Conservation (phyloP, 2,888 invertebrate genomes). For the Schrankia costaestrigalis region DNA sequence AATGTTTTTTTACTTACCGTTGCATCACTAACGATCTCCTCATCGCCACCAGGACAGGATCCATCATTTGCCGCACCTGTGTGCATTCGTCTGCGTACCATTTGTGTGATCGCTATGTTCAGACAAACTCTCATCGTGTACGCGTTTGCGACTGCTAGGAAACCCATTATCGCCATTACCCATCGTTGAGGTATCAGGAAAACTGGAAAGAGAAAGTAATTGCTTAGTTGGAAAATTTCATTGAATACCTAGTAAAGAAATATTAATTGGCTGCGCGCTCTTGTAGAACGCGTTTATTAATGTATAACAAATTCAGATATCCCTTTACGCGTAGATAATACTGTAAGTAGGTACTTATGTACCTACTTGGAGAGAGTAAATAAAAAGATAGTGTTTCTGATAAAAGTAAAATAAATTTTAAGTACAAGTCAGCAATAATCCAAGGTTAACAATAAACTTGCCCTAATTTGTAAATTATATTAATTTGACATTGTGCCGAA, state of each 20-base stretch:
- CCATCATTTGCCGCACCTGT: conserved; percentile 49
- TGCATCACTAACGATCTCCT: conserved; percentile 40
- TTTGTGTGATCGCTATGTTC: conserved; percentile 86
- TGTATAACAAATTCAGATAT: no score
- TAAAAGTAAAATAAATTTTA: no score
- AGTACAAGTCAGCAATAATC: no score
- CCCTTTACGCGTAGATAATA: no score
- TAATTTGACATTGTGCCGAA: no score
- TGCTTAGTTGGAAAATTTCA: not conserved
- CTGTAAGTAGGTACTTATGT: no score
- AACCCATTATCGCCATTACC: conserved; percentile 87
- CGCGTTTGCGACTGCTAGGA: conserved; percentile 86
- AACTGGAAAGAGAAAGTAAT: conserved; percentile 58
- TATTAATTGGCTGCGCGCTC: no score
- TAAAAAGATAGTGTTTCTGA: no score
- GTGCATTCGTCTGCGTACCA: conserved; percentile 70
- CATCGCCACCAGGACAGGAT: conserved; percentile 56
- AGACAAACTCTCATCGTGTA: conserved; percentile 88
- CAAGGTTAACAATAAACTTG: no score
- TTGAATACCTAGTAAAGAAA: not conserved
- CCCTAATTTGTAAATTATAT: no score
- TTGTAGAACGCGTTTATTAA: no score
- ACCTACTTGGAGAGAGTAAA: no score
- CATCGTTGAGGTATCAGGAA: conserved; percentile 85
- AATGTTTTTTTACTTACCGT: conserved; percentile 39